Base-by-base conservation (phyloP, 2,113 vertebrate genomes). In the Malurus elegans region DNA sequence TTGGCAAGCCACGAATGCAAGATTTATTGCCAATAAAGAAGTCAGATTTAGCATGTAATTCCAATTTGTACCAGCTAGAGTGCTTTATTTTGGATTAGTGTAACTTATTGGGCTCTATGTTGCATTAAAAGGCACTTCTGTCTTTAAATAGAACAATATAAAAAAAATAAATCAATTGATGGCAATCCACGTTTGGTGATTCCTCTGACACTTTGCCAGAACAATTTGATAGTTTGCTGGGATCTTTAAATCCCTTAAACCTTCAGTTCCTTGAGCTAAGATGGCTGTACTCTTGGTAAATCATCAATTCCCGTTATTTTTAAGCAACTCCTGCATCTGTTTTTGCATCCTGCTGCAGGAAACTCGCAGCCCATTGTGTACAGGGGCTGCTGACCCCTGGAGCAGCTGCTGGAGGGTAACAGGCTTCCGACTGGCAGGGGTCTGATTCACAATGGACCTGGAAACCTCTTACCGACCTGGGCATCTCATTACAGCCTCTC, bases 391-490 rank as follows among this genome's bases (percentile, higher is more conserved):
- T 73, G 73, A 36, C 24, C 67, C 86, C 64, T 5, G 1, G 14
- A 36, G 15, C 91, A 94, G 90, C 88, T 93, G 92, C 29, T 90
- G 69, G 36, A 25, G 56, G 44, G 5, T 19, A 70, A 71, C 83
- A 91, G 69, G 79, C 61, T 93, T 73, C 9, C 11, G 47, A 1
- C 61, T 72, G 66, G 19, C 17, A 5, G 79, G 81, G 67, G 50
- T 74, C 81, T 76, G 73, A 36, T 57, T 67, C 87, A 61, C 45
- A 91, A 73, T 24, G 76, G 70, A 92, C 44, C 79, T 94, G 91
- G 51, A 84, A 89, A 80, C 79, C 78, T n/a, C n/a, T n/a, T n/a
- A 38, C 38, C 10, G 9, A 38, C 38, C 38, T 38, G 38, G 38
- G 38, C 9, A 38, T 38, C 38, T 38, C 38, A 38, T 10, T 38